phyloP scores from a whole-genome alignment of 2,888 invertebrate species.

The Sacculina carcini region DNA sequence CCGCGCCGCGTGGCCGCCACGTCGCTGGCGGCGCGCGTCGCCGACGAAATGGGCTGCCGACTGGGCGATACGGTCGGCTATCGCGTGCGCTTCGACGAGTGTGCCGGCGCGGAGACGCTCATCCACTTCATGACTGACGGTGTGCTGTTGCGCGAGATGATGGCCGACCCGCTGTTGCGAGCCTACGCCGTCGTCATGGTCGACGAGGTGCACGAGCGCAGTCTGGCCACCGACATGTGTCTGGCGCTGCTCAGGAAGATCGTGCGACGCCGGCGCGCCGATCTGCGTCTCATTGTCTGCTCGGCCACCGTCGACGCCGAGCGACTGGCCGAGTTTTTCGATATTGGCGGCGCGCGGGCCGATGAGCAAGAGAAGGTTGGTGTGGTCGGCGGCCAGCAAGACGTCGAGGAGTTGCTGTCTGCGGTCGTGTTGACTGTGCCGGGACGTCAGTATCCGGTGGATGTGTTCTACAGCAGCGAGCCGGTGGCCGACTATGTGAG shows the following conservation, averaged over 20 bases:
- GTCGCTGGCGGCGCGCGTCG: slow-evolving; percentile 59
- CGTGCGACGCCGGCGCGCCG: slow-evolving; percentile 41
- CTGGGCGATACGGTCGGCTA: slow-evolving; percentile 60
- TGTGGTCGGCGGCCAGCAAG: no score
- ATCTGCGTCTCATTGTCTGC: slow-evolving; percentile 57
- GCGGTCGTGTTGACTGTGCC: slow-evolving; percentile 62
- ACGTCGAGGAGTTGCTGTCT: background rate
- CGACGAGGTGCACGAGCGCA: slow-evolving; percentile 88
- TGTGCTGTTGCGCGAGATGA: slow-evolving; percentile 73
- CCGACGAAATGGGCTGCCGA: slow-evolving; percentile 52
- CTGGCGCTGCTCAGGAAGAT: slow-evolving; percentile 85
- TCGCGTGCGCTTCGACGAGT: slow-evolving; percentile 50
- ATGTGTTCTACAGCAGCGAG: slow-evolving; percentile 50
- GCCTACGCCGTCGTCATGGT: slow-evolving; percentile 66
- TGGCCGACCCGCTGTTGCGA: slow-evolving; percentile 69
- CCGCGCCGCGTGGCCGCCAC: slow-evolving; percentile 74
- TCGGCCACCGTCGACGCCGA: slow-evolving; percentile 91
- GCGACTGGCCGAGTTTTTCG: slow-evolving; percentile 51
- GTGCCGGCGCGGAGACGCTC: slow-evolving; percentile 35
- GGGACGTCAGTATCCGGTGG: slow-evolving; percentile 65
- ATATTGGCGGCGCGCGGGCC: slow-evolving; percentile 22
- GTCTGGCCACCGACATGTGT: slow-evolving; percentile 69
- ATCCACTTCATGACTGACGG: slow-evolving; percentile 94
- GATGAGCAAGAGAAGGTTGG: slow-evolving; percentile 27
- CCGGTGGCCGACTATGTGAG: slow-evolving; percentile 73